Evolutionary conservation across 2,888 invertebrate genomes (phyloP).

Genomic region (Scaptomyza flava): DNA sequence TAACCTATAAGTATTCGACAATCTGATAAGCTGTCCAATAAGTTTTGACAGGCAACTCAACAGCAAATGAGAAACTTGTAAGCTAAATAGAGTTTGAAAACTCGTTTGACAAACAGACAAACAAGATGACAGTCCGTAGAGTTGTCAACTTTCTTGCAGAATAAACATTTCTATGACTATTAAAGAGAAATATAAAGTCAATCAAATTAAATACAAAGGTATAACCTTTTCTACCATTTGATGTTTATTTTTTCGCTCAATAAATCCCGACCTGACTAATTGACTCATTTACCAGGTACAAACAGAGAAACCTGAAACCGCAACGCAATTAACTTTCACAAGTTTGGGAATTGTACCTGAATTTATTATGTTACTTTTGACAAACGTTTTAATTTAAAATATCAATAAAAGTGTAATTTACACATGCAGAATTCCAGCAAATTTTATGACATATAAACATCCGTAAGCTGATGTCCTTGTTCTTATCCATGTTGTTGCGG

Average conservation of each 20-base stretch:
- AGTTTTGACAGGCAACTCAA: conserved; percentile 1
- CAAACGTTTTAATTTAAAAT: conserved; percentile 26
- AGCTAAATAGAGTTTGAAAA: not conserved
- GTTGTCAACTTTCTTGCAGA: not conserved
- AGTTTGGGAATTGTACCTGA: conserved; percentile 9
- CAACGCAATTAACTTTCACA: conserved; percentile 29
- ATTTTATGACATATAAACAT: conserved; percentile 17
- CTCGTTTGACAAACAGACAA: not conserved
- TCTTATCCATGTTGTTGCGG: conserved; percentile 58
- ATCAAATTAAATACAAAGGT: not conserved
- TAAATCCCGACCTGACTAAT: not conserved
- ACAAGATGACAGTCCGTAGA: not conserved
- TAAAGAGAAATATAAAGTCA: not conserved
- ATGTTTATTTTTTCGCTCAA: not conserved
- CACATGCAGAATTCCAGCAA: conserved; percentile 28
- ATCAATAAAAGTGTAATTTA: conserved; percentile 65
- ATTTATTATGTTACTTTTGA: conserved; percentile 2
- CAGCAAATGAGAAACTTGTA: not conserved
- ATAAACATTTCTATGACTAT: not conserved
- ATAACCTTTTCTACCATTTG: not conserved
- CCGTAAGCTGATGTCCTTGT: conserved; percentile 37
- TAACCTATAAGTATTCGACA: not conserved
- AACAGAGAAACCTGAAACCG: conserved; percentile 1
- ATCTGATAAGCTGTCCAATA: not conserved
- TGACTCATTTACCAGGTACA: conserved; percentile 21